phyloP scores from a whole-genome alignment of 2,888 invertebrate species.

The Atrina japonica region DNA sequence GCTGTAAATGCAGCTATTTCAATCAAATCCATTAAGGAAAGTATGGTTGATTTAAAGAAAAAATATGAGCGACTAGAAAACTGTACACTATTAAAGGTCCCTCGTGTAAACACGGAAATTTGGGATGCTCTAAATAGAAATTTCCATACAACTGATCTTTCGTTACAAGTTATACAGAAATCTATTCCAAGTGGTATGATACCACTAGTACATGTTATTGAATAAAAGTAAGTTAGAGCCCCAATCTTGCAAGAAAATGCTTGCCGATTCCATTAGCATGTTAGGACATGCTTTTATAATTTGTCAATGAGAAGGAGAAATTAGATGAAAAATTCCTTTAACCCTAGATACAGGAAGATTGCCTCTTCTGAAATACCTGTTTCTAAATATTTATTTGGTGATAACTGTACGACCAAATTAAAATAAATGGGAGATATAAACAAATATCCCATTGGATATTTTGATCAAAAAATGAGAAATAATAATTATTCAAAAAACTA shows the following conservation, averaged over 20 bases:
- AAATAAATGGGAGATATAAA: too few species aligned
- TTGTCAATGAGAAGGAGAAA: not conserved
- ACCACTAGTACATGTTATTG: constrained; percentile 7
- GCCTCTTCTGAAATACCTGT: not conserved
- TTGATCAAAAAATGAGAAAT: too few species aligned
- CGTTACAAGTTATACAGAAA: not conserved
- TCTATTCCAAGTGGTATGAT: constrained; percentile 4
- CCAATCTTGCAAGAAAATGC: not conserved
- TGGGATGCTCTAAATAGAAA: constrained; percentile 1
- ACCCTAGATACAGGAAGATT: not conserved
- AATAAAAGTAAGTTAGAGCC: constrained; percentile 2
- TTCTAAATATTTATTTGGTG: not conserved
- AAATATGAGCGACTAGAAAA: constrained; percentile 1
- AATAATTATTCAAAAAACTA: too few species aligned
- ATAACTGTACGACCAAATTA: not conserved
- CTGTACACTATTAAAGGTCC: constrained; percentile 5
- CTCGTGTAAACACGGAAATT: not conserved
- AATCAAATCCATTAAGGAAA: constrained; percentile 9
- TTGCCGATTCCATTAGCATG: not conserved
- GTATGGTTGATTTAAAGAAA: constrained; percentile 12
- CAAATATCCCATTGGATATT: constrained; percentile 2
- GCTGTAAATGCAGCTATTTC: constrained; percentile 16
- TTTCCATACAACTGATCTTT: too few species aligned
- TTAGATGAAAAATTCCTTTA: constrained; percentile 1
- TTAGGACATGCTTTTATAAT: constrained; percentile 3